A percentile compares a stretch with the other conserved stretches of the same genome.
phyloP scores from a whole-genome alignment of 2,113 vertebrate species.

The Scophthalmus maximus region DNA sequence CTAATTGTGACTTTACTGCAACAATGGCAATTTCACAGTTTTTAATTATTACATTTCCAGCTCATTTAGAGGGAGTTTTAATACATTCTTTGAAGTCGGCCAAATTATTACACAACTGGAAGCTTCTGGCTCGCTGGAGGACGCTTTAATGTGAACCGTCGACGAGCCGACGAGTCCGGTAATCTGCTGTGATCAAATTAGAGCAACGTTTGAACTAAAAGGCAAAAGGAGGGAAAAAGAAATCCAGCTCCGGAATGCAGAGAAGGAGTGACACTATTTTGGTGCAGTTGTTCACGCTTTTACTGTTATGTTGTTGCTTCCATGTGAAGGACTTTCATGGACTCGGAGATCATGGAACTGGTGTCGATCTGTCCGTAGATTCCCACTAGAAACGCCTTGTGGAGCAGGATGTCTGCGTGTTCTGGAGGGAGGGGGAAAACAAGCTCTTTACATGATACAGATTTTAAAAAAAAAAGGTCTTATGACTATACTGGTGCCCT shows the following conservation, averaged over 20 bases:
- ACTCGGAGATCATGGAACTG: constrained; percentile 94
- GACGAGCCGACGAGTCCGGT: constrained; percentile 19
- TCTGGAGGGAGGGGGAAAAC: constrained; percentile 79
- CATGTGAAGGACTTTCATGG: constrained; percentile 96
- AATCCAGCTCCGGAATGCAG: constrained; percentile 30
- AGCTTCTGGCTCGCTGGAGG: constrained; percentile 11
- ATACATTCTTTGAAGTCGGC: constrained; percentile 43
- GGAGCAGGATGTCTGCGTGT: constrained; percentile 91
- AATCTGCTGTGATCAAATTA: constrained; percentile 37
- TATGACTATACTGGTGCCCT: neutral
- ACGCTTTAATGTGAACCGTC: constrained; percentile 32
- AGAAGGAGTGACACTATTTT: neutral
- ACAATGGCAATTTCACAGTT: constrained; percentile 21
- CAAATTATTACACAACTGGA: constrained; percentile 34
- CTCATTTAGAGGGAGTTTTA: constrained; percentile 16
- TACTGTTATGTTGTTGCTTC: constrained; percentile 88
- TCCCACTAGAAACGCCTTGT: constrained; percentile 96
- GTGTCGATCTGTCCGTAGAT: constrained; percentile 97
- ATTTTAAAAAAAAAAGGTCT: too few species aligned
- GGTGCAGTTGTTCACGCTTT: neutral
- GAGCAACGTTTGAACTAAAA: constrained; percentile 22
- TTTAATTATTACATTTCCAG: constrained; percentile 39
- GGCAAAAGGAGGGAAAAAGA: neutral
- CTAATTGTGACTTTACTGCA: constrained; percentile 36
- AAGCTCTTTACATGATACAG: neutral